A percentile compares a stretch with the other conserved stretches of the same genome.
Evolutionary conservation across 2,113 vertebrate species (phyloP).

Genomic region (Eonycteris spelaea): DNA sequence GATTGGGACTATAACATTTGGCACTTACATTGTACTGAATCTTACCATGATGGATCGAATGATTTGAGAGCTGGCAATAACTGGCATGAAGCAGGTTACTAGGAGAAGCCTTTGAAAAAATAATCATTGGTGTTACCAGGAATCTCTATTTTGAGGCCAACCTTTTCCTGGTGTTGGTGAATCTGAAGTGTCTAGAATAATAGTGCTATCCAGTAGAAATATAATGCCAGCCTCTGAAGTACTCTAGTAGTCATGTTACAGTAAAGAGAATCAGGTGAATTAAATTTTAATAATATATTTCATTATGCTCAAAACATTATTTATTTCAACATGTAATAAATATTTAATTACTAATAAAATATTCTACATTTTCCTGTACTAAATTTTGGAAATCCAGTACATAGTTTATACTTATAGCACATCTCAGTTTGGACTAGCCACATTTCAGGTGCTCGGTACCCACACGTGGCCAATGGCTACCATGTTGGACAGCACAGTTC

Average conservation of each 20-base stretch:
- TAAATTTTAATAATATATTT: slow-evolving; percentile 2
- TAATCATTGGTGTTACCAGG: neutral
- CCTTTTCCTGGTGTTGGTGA: neutral
- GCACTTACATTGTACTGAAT: neutral
- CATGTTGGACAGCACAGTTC: neutral
- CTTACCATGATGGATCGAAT: neutral
- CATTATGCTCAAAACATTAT: neutral
- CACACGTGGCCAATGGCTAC: neutral
- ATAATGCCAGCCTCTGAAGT: neutral
- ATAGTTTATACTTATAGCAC: neutral
- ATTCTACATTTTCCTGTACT: neutral
- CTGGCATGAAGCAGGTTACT: neutral
- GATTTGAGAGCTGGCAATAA: neutral
- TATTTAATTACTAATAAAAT: neutral
- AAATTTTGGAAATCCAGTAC: neutral
- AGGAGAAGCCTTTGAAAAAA: neutral
- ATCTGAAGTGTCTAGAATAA: neutral
- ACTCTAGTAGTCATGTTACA: neutral
- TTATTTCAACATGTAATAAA: neutral
- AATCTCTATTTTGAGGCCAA: neutral
- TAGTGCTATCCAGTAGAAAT: neutral
- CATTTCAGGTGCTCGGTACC: neutral
- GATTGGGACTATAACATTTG: neutral
- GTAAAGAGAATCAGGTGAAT: neutral
- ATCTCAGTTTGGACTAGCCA: neutral